Evolutionary conservation across 2,888 invertebrate genomes (phyloP).

Genomic region (Drosophila histrio): DNA sequence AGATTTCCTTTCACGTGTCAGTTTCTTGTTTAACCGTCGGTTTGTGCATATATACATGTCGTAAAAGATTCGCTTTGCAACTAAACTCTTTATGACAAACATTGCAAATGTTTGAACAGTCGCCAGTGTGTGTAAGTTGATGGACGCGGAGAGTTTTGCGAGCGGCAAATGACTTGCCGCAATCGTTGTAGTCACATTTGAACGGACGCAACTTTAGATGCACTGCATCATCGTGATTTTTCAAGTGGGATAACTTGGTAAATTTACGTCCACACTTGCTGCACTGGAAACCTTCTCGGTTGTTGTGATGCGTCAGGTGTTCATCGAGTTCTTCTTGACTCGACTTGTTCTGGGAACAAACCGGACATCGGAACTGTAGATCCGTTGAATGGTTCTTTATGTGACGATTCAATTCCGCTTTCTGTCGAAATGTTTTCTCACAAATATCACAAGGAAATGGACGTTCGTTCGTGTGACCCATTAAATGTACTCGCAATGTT

Average conservation of each 20-base stretch:
- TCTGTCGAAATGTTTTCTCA: slow-evolving; percentile 45
- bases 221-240: slow-evolving; percentile 52
- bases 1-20: neutral
- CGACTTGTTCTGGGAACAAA: slow-evolving; percentile 38
- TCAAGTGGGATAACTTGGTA: slow-evolving; percentile 44
- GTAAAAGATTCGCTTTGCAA: slow-evolving; percentile 30
- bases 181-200: slow-evolving; percentile 33
- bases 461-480: slow-evolving; percentile 53
- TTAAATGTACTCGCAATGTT: slow-evolving; percentile 46
- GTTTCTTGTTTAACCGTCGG: slow-evolving; percentile 7
- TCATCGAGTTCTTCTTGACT: slow-evolving; percentile 38
- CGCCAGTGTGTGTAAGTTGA: slow-evolving; percentile 22
- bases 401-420: slow-evolving; percentile 41
- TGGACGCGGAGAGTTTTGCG: slow-evolving; percentile 48
- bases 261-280: slow-evolving; percentile 56
- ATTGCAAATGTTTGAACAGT: slow-evolving; percentile 9
- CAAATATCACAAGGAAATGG: slow-evolving; percentile 46
- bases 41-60: slow-evolving; percentile 29
- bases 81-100: slow-evolving; percentile 31
- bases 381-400: slow-evolving; percentile 28
- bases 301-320: slow-evolving; percentile 41
- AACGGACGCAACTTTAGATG: slow-evolving; percentile 50
- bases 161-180: slow-evolving; percentile 47
- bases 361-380: slow-evolving; percentile 34
- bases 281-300: slow-evolving; percentile 51